Percentiles rank a stretch among this genome's conserved stretches.
phyloP scores from a whole-genome alignment of 2,888 invertebrate species.

The Deilephila elpenor region DNA sequence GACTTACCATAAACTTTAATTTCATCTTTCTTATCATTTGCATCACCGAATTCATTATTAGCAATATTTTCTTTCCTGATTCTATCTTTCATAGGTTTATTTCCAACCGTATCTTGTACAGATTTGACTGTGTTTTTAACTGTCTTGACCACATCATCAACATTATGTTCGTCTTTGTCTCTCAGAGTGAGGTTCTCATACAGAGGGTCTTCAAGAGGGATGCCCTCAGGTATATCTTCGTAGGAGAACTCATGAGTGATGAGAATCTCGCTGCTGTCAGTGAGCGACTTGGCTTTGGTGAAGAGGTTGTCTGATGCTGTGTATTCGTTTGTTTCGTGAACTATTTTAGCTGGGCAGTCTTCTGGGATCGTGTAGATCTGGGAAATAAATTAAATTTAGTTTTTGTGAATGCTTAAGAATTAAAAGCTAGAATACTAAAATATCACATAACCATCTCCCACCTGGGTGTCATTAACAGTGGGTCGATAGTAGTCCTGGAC shows the following conservation, averaged over 20 bases:
- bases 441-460: conserved; percentile 45
- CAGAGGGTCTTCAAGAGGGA: conserved; percentile 73
- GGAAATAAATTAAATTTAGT: not conserved
- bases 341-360: conserved; percentile 69
- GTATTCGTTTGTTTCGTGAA: conserved; percentile 60
- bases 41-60: not conserved
- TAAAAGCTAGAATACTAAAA: no score
- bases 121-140: conserved; percentile 22
- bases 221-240: conserved; percentile 74
- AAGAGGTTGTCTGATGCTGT: conserved; percentile 67
- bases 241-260: conserved; percentile 70
- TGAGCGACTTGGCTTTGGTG: conserved; percentile 63
- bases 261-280: conserved; percentile 63
- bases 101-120: not conserved
- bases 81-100: conserved; percentile 1
- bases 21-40: not conserved
- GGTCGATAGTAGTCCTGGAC: conserved; percentile 88
- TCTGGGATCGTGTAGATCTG: conserved; percentile 79
- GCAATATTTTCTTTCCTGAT: conserved; percentile 28
- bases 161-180: conserved; percentile 36
- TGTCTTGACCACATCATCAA: conserved; percentile 17
- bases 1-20: not conserved
- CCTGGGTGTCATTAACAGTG: conserved; percentile 80
- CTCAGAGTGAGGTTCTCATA: conserved; percentile 64
- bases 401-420: not conserved